Base-by-base conservation (phyloP, 92 coral and sea anemone genomes). In the Siderastrea siderea region DNA sequence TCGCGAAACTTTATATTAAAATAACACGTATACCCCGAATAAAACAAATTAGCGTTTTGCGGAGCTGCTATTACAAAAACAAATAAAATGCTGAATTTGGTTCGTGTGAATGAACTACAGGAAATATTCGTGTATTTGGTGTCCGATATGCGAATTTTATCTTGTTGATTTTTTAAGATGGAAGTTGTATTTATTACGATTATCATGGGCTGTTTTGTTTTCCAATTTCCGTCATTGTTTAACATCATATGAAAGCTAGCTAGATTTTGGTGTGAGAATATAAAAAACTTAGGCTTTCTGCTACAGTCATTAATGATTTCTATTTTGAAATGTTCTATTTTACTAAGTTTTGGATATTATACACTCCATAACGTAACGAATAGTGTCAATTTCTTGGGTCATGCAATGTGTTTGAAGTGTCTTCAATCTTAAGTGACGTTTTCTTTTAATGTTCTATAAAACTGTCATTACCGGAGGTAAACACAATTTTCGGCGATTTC, bases 171-270 rank as follows among this genome's bases (percentile, higher is more conserved):
- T 47, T 51, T 66, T 74, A 1, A 43, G 64, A 67, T 14, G 16
- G 48, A 2, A 14, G 3, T 6, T 14, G 8, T 13, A 6, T 52
- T 49, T 43, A 6, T 66, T 17, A 12, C 65, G 53, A 17, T 44
- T 66, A 65, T 8, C 8, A 19, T 66, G 3, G 16, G 12, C 15
- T 38, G 59, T 38, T 80, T 80, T 66, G 84, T 80, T 67, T 60
- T 19, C 48, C 9, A 38, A 49, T 67, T 68, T 50, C 64, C 72
- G 65, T 9, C 14, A 67, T 66, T 80, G 73, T n/a, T n/a, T 49
- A 50, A 50, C 17, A 50, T 51, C 50, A 7, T 61, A 13, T 61
- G 43, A 7, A 61, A 61, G n/a, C n/a, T 10, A 4, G 67, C 61
- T 61, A 26, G 38, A 26, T 26, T 26, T 26, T 26, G 38, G 38